Percentiles rank a stretch among this genome's conserved stretches.
Conservation (phyloP, 2,797 vertebrate genomes). For the Sebastes minor region DNA sequence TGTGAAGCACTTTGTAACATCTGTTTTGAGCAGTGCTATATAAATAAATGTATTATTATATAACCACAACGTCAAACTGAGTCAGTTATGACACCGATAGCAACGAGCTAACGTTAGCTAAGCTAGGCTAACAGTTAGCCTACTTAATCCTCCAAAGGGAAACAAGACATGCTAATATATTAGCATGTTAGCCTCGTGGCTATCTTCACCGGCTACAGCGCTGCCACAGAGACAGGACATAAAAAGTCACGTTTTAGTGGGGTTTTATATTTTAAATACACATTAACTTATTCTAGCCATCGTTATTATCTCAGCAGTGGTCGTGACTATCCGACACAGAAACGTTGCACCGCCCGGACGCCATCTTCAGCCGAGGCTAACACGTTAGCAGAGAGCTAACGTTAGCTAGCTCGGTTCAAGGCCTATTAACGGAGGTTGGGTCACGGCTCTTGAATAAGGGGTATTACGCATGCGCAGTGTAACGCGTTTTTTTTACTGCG, state of each 20-base stretch:
- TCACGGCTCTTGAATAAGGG: too few relatives aligned
- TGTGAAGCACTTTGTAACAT: too few relatives aligned
- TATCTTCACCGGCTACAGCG: not conserved
- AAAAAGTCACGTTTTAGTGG: not conserved
- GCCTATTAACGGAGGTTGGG: too few relatives aligned
- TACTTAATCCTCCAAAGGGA: constrained; percentile 9
- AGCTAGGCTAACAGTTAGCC: constrained; percentile 14
- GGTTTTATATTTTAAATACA: not conserved
- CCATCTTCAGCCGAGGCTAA: constrained; percentile 77
- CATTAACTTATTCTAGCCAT: not conserved
- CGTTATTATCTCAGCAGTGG: not conserved
- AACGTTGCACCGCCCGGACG: constrained; percentile 54
- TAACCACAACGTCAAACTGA: not conserved
- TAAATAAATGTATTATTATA: too few relatives aligned
- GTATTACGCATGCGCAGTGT: too few relatives aligned
- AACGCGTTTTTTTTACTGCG: too few relatives aligned
- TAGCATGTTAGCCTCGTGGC: not conserved
- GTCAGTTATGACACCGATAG: not conserved
- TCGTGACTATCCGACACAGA: constrained; percentile 25
- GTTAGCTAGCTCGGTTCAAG: constrained; percentile 5
- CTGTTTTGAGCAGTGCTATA: too few relatives aligned
- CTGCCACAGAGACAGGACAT: not conserved
- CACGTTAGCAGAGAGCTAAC: constrained; percentile 22
- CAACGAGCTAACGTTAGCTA: constrained; percentile 5
- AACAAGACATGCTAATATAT: not conserved